Conservation (phyloP, 1,140 invertebrate genomes). For the Trachymyrmex cornetzi region DNA sequence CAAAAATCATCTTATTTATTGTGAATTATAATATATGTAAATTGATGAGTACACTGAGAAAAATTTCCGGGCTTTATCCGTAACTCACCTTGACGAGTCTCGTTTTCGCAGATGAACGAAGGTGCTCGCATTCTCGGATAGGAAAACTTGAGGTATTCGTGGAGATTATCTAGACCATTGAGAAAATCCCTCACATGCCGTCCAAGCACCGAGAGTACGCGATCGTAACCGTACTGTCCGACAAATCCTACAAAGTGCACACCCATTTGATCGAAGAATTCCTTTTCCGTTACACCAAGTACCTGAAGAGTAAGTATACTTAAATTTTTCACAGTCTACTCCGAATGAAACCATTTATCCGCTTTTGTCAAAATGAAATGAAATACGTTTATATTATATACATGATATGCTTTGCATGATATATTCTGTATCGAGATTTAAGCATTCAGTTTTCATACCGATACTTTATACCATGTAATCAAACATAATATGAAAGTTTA, state of each 20-base stretch:
- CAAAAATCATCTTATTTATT: neutral
- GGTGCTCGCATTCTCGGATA: slow-evolving; percentile 97
- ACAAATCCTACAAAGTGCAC: slow-evolving; percentile 96
- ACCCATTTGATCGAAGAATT: slow-evolving; percentile 97
- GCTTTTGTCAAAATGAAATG: neutral
- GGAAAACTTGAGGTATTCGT: slow-evolving; percentile 98
- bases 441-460: too few species aligned
- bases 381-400: neutral
- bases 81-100: slow-evolving; percentile 90
- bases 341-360: neutral
- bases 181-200: slow-evolving; percentile 98
- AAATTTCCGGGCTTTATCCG: too few species aligned
- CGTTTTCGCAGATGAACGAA: slow-evolving; percentile 98
- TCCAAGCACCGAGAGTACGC: slow-evolving; percentile 95
- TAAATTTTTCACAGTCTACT: neutral
- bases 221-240: slow-evolving; percentile 98
- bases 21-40: neutral
- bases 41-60: neutral
- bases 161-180: slow-evolving; percentile 98
- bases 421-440: neutral
- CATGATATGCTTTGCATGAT: neutral
- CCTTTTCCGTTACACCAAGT: slow-evolving; percentile 93
- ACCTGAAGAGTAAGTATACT: slow-evolving; percentile 88
- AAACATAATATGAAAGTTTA: neutral
- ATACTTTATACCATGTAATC: too few species aligned